Conservation (phyloP, 1,140 invertebrate species). For the Anastrepha ludens region DNA sequence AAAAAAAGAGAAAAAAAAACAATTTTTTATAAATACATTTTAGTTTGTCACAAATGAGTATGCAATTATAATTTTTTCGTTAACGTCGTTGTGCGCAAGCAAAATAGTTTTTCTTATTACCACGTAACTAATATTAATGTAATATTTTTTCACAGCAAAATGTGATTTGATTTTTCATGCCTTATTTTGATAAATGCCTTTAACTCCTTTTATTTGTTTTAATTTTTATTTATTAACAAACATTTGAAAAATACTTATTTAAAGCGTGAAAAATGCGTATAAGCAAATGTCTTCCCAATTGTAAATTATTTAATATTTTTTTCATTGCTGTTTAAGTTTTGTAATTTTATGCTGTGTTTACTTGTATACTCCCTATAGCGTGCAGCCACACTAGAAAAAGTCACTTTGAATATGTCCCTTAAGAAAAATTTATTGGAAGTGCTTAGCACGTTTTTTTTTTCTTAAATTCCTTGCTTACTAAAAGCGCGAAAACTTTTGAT, state of each 20-base stretch:
- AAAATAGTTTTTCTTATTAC: neutral
- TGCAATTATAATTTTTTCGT: conserved; percentile 12
- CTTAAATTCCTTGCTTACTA: no score
- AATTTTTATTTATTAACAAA: conserved; percentile 43
- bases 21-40: neutral
- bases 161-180: conserved; percentile 31
- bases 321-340: conserved; percentile 27
- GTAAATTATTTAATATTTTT: conserved; percentile 39
- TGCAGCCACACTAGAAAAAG: neutral
- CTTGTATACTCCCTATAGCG: conserved; percentile 5
- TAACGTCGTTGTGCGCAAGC: neutral
- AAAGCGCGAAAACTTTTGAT: neutral
- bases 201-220: neutral
- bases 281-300: conserved; percentile 48
- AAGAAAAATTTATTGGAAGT: no score
- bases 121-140: conserved; percentile 3
- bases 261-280: neutral
- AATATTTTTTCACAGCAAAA: conserved; percentile 45
- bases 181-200: conserved; percentile 29
- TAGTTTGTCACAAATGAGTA: conserved; percentile 32
- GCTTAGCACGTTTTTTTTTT: no score
- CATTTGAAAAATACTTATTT: neutral
- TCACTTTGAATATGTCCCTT: neutral
- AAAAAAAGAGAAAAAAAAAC: neutral
- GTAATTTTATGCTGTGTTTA: conserved; percentile 38